phyloP scores from a whole-genome alignment of 1,140 invertebrate genomes.

The Trypoxylus dichotomus region DNA sequence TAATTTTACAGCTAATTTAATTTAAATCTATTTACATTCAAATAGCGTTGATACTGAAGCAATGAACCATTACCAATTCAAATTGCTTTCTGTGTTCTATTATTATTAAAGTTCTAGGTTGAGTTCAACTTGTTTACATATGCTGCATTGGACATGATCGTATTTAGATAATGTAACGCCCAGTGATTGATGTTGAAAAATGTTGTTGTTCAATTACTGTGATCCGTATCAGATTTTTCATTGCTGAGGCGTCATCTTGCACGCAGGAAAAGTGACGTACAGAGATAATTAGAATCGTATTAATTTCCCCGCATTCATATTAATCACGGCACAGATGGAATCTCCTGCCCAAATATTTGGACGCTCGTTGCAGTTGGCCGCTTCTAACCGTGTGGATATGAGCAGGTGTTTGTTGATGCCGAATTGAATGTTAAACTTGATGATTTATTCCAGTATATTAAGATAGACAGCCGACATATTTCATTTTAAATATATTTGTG shows the following conservation, averaged over 20 bases:
- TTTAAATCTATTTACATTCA: neutral
- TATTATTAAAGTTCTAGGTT: neutral
- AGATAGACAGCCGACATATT: neutral
- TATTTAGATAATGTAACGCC: neutral
- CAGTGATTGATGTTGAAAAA: neutral
- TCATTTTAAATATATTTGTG: neutral
- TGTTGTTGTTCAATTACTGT: neutral
- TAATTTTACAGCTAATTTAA: neutral
- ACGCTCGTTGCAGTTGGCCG: neutral
- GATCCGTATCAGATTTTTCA: neutral
- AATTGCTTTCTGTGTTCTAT: neutral
- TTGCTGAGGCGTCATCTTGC: neutral
- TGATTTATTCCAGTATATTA: neutral
- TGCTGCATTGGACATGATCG: neutral
- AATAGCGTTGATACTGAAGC: neutral
- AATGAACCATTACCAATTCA: neutral
- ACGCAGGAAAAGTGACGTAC: neutral
- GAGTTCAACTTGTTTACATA: neutral
- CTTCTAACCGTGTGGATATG: neutral
- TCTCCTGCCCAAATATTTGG: neutral
- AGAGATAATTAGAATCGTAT: neutral
- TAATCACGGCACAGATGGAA: neutral
- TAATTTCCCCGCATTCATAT: neutral
- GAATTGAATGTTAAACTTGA: neutral
- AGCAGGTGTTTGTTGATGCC: neutral